These are phyloP conservation scores for Regulus satrapa DNA, from an alignment of 2,113 vertebrate species.

Conservation along the genomic window DNA sequence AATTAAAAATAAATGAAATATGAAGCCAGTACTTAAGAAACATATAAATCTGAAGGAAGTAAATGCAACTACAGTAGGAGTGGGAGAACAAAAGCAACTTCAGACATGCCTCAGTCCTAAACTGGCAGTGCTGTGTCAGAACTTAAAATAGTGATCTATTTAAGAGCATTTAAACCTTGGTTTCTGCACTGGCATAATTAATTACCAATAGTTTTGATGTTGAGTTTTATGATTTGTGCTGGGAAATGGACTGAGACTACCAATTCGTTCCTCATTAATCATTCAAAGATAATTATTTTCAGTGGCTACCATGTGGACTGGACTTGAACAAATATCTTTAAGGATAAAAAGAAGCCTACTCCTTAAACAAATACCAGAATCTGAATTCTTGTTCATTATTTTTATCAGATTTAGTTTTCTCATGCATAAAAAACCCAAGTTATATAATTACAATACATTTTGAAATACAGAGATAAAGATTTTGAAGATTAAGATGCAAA, in stretches of 20 bases:
- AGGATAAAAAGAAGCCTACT: neutral
- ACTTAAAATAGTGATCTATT: neutral
- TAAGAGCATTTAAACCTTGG: neutral
- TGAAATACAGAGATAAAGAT: neutral
- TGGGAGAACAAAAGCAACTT: neutral
- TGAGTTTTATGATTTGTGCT: neutral
- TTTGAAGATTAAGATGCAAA: neutral
- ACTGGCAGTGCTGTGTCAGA: neutral
- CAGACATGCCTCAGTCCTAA: neutral
- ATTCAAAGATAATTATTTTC: neutral
- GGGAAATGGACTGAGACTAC: neutral
- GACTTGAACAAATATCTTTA: neutral
- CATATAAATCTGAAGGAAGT: neutral
- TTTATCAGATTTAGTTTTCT: neutral
- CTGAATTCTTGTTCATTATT: neutral
- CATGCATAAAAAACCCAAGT: neutral
- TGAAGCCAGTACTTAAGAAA: neutral
- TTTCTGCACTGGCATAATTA: neutral
- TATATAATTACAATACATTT: neutral
- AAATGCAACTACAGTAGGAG: neutral
- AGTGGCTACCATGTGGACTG: neutral
- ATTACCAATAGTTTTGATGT: neutral
- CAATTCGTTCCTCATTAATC: neutral
- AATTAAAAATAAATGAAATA: neutral
- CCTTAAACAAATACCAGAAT: neutral